These are phyloP conservation scores for Drosophila anceps DNA, from an alignment of 2,888 invertebrate species.

Conservation along the genomic window DNA sequence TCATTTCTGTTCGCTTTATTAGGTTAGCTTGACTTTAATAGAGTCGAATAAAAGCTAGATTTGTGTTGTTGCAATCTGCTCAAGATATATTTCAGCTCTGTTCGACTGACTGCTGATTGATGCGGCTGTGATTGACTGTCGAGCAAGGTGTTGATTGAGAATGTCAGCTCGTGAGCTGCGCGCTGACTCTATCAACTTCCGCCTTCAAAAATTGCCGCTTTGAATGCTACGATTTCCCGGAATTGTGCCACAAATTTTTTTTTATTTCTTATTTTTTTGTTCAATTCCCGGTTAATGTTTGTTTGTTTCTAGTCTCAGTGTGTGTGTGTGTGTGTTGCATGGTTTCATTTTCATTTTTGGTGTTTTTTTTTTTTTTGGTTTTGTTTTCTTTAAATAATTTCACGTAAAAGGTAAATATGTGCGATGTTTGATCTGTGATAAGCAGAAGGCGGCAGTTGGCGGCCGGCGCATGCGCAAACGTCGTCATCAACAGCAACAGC, in stretches of 20 bases:
- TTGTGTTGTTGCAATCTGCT: neutral
- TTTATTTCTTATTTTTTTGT: conserved; percentile 51
- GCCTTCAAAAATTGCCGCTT: conserved; percentile 64
- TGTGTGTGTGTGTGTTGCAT: conserved; percentile 25
- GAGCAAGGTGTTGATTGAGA: conserved; percentile 59
- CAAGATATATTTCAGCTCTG: neutral
- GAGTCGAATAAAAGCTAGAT: neutral
- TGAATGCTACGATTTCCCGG: conserved; percentile 71
- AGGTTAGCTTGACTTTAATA: too few relatives aligned
- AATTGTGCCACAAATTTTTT: conserved; percentile 53
- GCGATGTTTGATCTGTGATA: conserved; percentile 72
- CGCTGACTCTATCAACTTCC: conserved; percentile 48
- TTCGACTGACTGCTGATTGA: conserved; percentile 52
- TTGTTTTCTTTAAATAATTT: conserved; percentile 77
- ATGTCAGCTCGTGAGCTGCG: conserved; percentile 14
- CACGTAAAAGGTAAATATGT: conserved; percentile 74
- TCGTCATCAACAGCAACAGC: conserved; percentile 45
- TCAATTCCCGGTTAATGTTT: conserved; percentile 77
- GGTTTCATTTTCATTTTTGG: conserved; percentile 51
- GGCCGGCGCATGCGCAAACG: conserved; percentile 66
- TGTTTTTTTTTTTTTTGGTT: conserved; percentile 44
- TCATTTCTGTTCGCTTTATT: too few relatives aligned
- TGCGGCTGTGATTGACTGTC: conserved; percentile 66
- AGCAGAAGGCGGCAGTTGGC: conserved; percentile 42
- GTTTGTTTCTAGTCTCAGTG: conserved; percentile 56